Percentiles rank a stretch among this genome's conserved stretches.
These are phyloP conservation scores for Urosaurus nigricauda DNA, from an alignment of 2,797 vertebrate genomes.

Conservation along the genomic window DNA sequence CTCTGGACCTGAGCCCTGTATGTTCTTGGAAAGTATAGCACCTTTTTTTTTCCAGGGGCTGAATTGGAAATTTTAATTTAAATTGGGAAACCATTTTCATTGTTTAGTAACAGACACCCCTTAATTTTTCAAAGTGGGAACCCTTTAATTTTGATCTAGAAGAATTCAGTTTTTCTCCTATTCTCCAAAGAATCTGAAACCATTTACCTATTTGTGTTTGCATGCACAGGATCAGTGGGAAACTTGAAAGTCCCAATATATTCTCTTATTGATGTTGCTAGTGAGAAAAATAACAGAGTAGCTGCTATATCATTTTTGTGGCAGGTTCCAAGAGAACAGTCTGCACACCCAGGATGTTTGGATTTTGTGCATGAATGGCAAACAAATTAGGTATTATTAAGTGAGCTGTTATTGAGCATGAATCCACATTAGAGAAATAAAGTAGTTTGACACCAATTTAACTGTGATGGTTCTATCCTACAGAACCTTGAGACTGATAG, in stretches of 20 bases:
- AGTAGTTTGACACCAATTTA: no score
- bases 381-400: background rate
- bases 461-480: no score
- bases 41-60: background rate
- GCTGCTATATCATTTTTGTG: no score
- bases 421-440: no score
- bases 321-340: background rate
- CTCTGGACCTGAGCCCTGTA: background rate
- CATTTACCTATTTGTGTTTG: conserved; percentile 44
- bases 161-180: conserved; percentile 32
- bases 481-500: no score
- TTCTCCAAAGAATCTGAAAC: conserved; percentile 33
- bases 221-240: conserved; percentile 29
- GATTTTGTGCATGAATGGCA: background rate
- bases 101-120: conserved; percentile 14
- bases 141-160: background rate
- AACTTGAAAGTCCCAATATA: background rate
- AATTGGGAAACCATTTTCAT: conserved; percentile 46
- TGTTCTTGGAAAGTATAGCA: background rate
- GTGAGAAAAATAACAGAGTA: background rate
- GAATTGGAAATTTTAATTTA: background rate
- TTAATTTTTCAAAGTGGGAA: conserved; percentile 39
- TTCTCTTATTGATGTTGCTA: background rate
- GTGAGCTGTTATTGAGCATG: background rate
- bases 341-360: background rate